These are phyloP conservation scores for Gallinago stenura DNA, from an alignment of 2,797 vertebrate species.

Conservation along the genomic window DNA sequence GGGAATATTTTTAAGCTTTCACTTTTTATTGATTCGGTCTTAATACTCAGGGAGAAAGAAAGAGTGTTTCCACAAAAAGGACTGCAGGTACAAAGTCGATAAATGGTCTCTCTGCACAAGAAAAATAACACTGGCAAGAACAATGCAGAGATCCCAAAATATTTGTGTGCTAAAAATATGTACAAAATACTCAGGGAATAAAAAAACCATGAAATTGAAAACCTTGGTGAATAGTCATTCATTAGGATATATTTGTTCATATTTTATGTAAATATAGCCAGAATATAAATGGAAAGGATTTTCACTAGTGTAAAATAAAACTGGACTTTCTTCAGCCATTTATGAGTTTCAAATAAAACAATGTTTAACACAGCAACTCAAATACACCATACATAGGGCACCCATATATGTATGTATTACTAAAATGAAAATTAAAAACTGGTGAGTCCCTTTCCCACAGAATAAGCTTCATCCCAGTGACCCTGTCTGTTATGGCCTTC, in stretches of 20 bases:
- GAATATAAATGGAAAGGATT: neutral
- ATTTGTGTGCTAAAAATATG: neutral
- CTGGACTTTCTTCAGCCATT: neutral
- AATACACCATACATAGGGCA: neutral
- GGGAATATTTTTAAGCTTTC: conserved; percentile 2
- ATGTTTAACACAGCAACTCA: neutral
- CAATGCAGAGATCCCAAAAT: neutral
- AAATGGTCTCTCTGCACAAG: neutral
- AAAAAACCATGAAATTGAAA: neutral
- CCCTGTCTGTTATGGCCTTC: neutral
- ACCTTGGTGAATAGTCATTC: neutral
- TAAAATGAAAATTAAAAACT: neutral
- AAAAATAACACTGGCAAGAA: neutral
- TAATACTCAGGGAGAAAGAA: neutral
- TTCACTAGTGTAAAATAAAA: neutral
- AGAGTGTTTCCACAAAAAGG: neutral
- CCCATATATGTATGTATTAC: neutral
- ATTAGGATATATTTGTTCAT: neutral
- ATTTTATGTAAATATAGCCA: neutral
- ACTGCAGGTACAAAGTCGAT: neutral
- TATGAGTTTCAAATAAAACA: neutral
- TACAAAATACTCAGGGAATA: neutral
- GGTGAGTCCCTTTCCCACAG: neutral
- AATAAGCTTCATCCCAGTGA: neutral
- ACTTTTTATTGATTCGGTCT: neutral